These are phyloP conservation scores for Hipposideros larvatus DNA, from an alignment of 2,797 vertebrate species.

Conservation along the genomic window DNA sequence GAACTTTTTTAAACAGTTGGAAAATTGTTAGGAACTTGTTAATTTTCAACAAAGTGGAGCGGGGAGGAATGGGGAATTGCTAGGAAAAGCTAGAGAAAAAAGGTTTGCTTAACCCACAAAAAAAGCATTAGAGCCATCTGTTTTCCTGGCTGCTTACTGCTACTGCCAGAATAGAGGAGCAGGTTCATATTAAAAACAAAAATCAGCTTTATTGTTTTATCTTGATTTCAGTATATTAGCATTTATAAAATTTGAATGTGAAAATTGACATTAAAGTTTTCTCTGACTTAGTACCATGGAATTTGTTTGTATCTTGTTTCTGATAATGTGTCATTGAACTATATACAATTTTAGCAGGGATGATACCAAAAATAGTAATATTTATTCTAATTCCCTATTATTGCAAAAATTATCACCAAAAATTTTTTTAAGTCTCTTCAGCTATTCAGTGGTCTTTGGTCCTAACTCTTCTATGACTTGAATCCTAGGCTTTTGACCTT, in stretches of 20 bases:
- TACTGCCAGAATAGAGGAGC: neutral
- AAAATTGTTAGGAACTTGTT: constrained; percentile 47
- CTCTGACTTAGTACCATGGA: neutral
- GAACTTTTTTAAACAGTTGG: constrained; percentile 19
- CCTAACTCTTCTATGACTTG: constrained; percentile 56
- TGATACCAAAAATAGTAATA: neutral
- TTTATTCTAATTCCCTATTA: constrained; percentile 38
- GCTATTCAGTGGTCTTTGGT: constrained; percentile 6
- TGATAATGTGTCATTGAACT: constrained; percentile 21
- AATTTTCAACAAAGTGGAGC: neutral
- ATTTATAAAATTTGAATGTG: constrained; percentile 50
- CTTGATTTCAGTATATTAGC: constrained; percentile 10
- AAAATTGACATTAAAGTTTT: constrained; percentile 37
- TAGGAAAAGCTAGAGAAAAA: constrained; percentile 43
- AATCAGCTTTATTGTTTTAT: constrained; percentile 42
- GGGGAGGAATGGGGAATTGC: neutral
- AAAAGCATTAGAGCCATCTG: neutral
- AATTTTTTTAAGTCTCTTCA: neutral
- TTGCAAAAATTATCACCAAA: constrained; percentile 26
- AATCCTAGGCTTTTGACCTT: constrained; percentile 96
- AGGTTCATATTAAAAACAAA: constrained; percentile 43
- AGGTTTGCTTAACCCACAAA: constrained; percentile 20
- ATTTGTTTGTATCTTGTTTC: constrained; percentile 59
- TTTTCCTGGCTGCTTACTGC: neutral
- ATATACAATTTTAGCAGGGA: neutral